Conservation (phyloP, 2,888 invertebrate genomes). For the Oscheius sp. region DNA sequence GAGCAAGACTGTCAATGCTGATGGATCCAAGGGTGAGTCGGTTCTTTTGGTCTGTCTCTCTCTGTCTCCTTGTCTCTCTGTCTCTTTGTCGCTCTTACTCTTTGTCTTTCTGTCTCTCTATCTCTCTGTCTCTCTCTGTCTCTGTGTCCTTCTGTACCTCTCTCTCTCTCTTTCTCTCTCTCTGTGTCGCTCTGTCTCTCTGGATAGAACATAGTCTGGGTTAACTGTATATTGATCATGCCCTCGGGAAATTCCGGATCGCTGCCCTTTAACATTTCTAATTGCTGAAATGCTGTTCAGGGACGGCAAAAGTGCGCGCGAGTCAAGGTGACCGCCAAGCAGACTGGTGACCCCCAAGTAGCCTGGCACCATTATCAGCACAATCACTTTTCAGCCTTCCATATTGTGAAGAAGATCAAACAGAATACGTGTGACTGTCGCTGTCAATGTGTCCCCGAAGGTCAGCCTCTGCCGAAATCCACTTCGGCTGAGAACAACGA, state of each 20-base stretch:
- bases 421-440: constrained; percentile 54
- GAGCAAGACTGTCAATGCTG: constrained; percentile 53
- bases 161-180: constrained; percentile 72
- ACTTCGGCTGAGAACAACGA: constrained; percentile 42
- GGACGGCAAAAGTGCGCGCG: constrained; percentile 16
- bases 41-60: constrained; percentile 77
- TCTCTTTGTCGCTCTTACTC: too few relatives aligned
- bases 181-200: too few relatives aligned
- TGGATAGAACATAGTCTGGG: too few relatives aligned
- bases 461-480: constrained; percentile 37
- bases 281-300: constrained; percentile 22
- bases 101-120: too few relatives aligned
- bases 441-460: constrained; percentile 54
- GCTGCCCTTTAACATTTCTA: neutral
- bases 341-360: constrained; percentile 11
- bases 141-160: constrained; percentile 75
- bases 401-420: constrained; percentile 55
- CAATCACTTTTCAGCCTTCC: constrained; percentile 50
- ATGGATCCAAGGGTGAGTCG: constrained; percentile 51
- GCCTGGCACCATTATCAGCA: constrained; percentile 35
- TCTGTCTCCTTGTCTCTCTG: too few relatives aligned
- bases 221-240: too few relatives aligned
- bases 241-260: neutral
- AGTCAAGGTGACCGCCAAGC: constrained; percentile 23
- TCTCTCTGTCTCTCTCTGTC: constrained; percentile 77